These are phyloP conservation scores for Terebella lapidaria DNA, from an alignment of 2,888 invertebrate species.

Conservation along the genomic window DNA sequence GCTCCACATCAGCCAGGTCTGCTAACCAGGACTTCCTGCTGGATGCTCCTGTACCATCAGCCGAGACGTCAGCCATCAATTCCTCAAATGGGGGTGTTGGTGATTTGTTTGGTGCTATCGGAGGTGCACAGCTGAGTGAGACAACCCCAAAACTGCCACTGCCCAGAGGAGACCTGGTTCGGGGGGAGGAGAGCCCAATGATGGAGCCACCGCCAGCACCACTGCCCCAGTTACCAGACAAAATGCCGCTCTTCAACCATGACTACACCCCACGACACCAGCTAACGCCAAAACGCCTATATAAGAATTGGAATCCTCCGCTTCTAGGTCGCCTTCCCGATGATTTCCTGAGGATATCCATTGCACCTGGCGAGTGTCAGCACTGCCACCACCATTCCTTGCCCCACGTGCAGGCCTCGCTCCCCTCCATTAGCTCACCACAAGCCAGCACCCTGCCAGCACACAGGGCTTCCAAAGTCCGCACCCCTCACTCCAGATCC, in stretches of 20 bases:
- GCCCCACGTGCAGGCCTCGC: background rate
- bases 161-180: background rate
- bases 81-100: background rate
- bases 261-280: conserved; percentile 8
- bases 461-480: background rate
- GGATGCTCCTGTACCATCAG: background rate
- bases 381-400: no score
- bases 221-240: conserved; percentile 11
- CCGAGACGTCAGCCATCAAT: background rate
- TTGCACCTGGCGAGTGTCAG: background rate
- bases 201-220: conserved; percentile 2
- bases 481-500: background rate
- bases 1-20: background rate
- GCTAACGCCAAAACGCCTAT: conserved; percentile 13
- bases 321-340: conserved; percentile 73
- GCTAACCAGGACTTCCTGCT: background rate
- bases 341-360: conserved; percentile 64
- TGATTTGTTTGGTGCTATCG: background rate
- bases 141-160: conserved; percentile 5
- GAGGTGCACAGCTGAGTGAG: background rate
- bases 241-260: conserved; percentile 14
- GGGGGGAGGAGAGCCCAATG: background rate
- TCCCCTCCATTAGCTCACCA: background rate
- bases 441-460: background rate
- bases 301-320: conserved; percentile 72